Base-by-base conservation (phyloP, 2,113 vertebrate genomes). In the Corythornis vintsioides region DNA sequence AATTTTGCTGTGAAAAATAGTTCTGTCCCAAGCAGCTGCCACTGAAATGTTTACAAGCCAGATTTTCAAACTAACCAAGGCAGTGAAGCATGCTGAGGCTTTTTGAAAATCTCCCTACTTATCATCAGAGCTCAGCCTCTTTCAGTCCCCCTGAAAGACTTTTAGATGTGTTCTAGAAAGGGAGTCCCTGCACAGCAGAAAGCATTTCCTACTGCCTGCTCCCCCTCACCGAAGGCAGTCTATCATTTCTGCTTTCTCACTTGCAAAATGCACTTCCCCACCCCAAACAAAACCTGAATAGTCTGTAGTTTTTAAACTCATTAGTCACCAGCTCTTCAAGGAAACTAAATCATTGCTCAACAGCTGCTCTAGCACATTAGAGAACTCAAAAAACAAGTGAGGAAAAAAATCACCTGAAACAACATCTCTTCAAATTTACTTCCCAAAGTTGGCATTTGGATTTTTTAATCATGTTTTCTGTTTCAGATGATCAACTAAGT, bases 281-380 rank as follows among this genome's bases (percentile, higher is more conserved):
- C 48, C 33, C 5, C 2, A 9, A 88, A 81, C 60, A 88, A 83
- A 83, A 57, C 3, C 67, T 28, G 89, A 74, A 28, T 10, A 65
- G 53, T 53, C 65, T 67, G 83, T 88, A 86, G 88, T 90, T 93
- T 89, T 90, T 81, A 74, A 71, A 80, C 53, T 86, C 40, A 26
- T 93, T 91, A 93, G 69, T 91, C 80, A 88, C 83, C 40, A 77
- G 80, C 76, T 95, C 57, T 96, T 95, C 90, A 81, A 91, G 72
- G 88, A 83, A 83, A 88, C 47, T 13, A 86, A 83, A 88, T 74
- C 83, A 88, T 43, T 56, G 80, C 69, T 90, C 72, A 57, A 26
- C 85, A 91, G 83, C 93, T 83, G 80, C 76, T 94, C 52, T 31
- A 43, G 26, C 21, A 52, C 42, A 50, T 12, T 57, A 35, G 29